These are phyloP conservation scores for Coreoperca whiteheadi DNA, from an alignment of 2,113 vertebrate species.

Conservation along the genomic window DNA sequence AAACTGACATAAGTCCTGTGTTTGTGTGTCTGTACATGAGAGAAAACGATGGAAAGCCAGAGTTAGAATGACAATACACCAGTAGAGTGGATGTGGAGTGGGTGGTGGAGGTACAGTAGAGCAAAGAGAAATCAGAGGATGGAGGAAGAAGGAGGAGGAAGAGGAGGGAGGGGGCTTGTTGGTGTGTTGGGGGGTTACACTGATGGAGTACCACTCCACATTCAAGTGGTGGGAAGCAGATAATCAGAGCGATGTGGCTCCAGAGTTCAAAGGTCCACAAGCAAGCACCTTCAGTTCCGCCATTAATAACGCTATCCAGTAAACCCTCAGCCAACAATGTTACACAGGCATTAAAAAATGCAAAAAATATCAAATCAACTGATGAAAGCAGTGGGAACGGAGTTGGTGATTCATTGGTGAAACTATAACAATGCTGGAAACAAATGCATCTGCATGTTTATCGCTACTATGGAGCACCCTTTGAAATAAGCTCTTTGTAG, in stretches of 20 bases:
- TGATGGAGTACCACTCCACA: constrained; percentile 70
- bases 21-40: not conserved
- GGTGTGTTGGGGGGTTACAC: constrained; percentile 50
- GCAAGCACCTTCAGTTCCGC: constrained; percentile 43
- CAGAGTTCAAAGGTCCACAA: constrained; percentile 57
- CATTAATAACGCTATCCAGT: constrained; percentile 38
- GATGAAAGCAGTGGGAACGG: constrained; percentile 28
- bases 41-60: constrained; percentile 1
- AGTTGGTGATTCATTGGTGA: constrained; percentile 46
- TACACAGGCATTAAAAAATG: not conserved
- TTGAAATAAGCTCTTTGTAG: constrained; percentile 34
- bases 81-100: constrained; percentile 49
- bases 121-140: constrained; percentile 39
- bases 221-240: constrained; percentile 62
- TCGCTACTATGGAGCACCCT: constrained; percentile 11
- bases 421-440: constrained; percentile 41
- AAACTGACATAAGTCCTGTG: not conserved
- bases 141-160: constrained; percentile 12
- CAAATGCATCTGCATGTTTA: constrained; percentile 34
- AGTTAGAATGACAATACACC: constrained; percentile 18
- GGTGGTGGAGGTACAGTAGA: constrained; percentile 40
- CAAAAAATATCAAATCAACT: constrained; percentile 17
- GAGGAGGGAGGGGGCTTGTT: not conserved
- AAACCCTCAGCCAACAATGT: constrained; percentile 9
- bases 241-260: constrained; percentile 67